phyloP scores from a whole-genome alignment of 2,888 invertebrate genomes.

The Chouioia cunea region DNA sequence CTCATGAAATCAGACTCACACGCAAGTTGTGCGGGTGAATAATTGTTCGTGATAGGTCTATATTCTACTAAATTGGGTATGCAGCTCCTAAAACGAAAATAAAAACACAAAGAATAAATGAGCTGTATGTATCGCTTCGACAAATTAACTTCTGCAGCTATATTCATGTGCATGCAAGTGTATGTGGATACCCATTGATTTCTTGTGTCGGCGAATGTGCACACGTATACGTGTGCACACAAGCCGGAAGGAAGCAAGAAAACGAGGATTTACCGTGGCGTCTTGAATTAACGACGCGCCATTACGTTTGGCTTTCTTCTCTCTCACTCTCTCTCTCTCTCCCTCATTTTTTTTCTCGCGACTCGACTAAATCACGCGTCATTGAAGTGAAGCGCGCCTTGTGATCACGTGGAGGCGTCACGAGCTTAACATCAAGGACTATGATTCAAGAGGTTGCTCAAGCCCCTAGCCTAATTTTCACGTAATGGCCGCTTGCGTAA shows the following conservation, averaged over 20 bases:
- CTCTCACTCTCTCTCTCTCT: neutral
- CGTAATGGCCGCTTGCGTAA: conserved; percentile 21
- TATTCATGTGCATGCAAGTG: no score
- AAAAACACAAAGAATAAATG: no score
- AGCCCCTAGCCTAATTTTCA: conserved; percentile 23
- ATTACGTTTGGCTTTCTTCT: conserved; percentile 7
- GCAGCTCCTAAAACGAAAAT: no score
- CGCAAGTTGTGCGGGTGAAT: neutral
- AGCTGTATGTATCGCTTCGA: no score
- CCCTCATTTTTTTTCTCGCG: conserved; percentile 7
- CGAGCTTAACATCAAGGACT: conserved; percentile 1
- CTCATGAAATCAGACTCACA: neutral
- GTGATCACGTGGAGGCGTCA: conserved; percentile 13
- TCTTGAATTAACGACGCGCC: conserved; percentile 43
- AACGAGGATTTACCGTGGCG: conserved; percentile 43
- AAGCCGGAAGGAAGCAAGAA: conserved; percentile 14
- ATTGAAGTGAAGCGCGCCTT: conserved; percentile 11
- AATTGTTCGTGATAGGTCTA: neutral
- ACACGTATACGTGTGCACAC: neutral
- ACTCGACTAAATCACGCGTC: conserved; percentile 23
- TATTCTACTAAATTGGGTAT: no score
- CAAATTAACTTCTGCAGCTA: neutral
- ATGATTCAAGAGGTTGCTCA: conserved; percentile 34
- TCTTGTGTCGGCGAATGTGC: no score
- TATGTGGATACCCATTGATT: no score